Conservation (phyloP, 2,113 vertebrate genomes). For the Calidris pugnax region DNA sequence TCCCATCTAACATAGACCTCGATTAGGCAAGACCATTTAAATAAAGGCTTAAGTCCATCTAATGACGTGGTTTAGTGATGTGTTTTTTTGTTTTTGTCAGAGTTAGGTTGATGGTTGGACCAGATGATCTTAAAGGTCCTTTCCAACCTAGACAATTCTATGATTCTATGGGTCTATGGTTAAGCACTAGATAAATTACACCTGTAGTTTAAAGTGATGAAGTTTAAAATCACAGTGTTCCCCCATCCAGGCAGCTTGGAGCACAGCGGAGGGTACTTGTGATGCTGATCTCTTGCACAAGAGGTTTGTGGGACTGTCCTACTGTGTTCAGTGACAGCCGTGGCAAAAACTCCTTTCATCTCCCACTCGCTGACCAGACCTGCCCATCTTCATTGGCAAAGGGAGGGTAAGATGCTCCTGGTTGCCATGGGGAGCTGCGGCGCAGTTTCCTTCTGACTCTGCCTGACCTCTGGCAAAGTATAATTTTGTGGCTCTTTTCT, state of each 20-base stretch:
- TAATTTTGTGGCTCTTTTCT: neutral
- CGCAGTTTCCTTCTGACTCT: neutral
- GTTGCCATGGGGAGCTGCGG: neutral
- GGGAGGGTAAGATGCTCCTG: neutral
- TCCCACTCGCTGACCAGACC: neutral
- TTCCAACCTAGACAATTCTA: too few relatives aligned
- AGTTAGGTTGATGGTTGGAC: too few relatives aligned
- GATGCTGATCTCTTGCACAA: accelerated
- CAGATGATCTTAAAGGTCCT: too few relatives aligned
- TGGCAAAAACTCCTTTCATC: neutral
- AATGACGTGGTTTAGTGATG: too few relatives aligned
- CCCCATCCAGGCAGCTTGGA: neutral
- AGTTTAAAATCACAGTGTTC: neutral
- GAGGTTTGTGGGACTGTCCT: neutral
- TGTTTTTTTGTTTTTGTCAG: too few relatives aligned
- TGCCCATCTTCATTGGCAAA: neutral
- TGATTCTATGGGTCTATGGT: neutral
- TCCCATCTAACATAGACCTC: neutral
- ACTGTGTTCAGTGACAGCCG: accelerated
- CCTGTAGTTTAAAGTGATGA: neutral
- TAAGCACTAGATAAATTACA: neutral
- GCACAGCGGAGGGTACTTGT: neutral
- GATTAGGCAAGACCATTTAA: neutral
- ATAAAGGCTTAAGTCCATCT: neutral
- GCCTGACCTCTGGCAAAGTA: neutral